phyloP scores from a whole-genome alignment of 53 echinoderm and acorn worm genomes.

The Luidia sarsii region DNA sequence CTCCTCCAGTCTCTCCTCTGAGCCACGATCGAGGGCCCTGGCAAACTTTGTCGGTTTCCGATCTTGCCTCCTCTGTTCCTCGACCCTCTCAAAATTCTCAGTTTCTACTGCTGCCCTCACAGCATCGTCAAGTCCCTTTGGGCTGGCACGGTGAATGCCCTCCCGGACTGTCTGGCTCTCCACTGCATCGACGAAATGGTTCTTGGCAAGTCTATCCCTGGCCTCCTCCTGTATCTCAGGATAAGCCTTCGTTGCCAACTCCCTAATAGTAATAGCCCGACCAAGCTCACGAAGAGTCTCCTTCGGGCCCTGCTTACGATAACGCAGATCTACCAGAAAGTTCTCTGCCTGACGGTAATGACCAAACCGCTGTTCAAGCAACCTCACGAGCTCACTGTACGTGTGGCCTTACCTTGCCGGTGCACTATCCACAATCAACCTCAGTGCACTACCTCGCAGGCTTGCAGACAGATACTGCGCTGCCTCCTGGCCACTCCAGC shows the following conservation, averaged over 20 bases:
- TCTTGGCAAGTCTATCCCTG: slow-evolving; percentile 18
- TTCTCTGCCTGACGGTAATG: slow-evolving; percentile 18
- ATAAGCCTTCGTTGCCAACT: slow-evolving; percentile 23
- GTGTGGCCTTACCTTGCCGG: neutral
- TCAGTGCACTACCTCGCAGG: slow-evolving; percentile 17
- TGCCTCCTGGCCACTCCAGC: slow-evolving; percentile 9
- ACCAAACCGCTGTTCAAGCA: slow-evolving; percentile 16
- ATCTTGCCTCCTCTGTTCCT: neutral
- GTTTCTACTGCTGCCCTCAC: slow-evolving; percentile 6
- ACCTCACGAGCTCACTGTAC: neutral
- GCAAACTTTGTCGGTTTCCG: neutral
- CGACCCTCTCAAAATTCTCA: neutral
- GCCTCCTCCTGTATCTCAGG: slow-evolving; percentile 28
- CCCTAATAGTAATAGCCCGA: slow-evolving; percentile 17
- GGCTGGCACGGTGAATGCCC: slow-evolving; percentile 14
- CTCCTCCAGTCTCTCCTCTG: neutral
- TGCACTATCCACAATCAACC: neutral
- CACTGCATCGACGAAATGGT: slow-evolving; percentile 26
- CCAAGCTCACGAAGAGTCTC: slow-evolving; percentile 32
- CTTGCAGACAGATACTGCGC: slow-evolving; percentile 16
- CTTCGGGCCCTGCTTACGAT: slow-evolving; percentile 21
- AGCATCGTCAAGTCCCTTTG: neutral
- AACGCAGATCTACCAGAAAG: slow-evolving; percentile 17
- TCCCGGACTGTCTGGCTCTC: slow-evolving; percentile 15
- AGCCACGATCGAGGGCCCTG: slow-evolving; percentile 13